Conservation (phyloP, 1,140 invertebrate species). For the Pomacea maculata region DNA sequence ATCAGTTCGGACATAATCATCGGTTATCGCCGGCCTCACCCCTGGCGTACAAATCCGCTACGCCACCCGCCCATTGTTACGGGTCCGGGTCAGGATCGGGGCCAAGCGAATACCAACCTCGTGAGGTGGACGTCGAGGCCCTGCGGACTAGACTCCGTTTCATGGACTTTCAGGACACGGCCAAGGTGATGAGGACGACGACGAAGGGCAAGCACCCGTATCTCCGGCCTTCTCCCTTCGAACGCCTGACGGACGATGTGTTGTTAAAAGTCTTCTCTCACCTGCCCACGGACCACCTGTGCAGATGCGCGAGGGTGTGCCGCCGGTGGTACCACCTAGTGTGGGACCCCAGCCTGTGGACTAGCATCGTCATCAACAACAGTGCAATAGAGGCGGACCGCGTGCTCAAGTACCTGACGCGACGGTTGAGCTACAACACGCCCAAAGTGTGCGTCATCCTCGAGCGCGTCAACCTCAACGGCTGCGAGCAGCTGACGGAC, state of each 20-base stretch:
- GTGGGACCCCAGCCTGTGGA: slow-evolving; percentile 80
- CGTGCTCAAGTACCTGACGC: slow-evolving; percentile 72
- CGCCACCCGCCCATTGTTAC: not conserved
- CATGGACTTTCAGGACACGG: slow-evolving; percentile 43
- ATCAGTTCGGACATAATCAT: slow-evolving; percentile 17
- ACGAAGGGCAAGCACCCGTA: slow-evolving; percentile 39
- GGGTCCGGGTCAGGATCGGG: not conserved
- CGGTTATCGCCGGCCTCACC: slow-evolving; percentile 22
- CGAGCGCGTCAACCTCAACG: slow-evolving; percentile 75
- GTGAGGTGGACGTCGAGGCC: slow-evolving; percentile 37
- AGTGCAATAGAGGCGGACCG: slow-evolving; percentile 75
- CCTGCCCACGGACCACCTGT: slow-evolving; percentile 81
- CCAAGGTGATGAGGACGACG: slow-evolving; percentile 21
- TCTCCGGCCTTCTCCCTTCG: slow-evolving; percentile 49
- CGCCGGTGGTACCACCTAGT: slow-evolving; percentile 81
- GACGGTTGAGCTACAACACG: slow-evolving; percentile 65
- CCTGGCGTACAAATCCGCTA: slow-evolving; percentile 17
- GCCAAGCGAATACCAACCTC: slow-evolving; percentile 25
- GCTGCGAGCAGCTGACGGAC: slow-evolving; percentile 80
- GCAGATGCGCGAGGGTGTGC: slow-evolving; percentile 82
- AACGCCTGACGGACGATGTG: slow-evolving; percentile 68
- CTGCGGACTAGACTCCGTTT: slow-evolving; percentile 38
- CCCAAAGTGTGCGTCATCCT: slow-evolving; percentile 68
- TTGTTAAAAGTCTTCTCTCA: slow-evolving; percentile 76
- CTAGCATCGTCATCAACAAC: slow-evolving; percentile 73